phyloP scores from a whole-genome alignment of 2,888 invertebrate species.

The Drosophila barbarae region DNA sequence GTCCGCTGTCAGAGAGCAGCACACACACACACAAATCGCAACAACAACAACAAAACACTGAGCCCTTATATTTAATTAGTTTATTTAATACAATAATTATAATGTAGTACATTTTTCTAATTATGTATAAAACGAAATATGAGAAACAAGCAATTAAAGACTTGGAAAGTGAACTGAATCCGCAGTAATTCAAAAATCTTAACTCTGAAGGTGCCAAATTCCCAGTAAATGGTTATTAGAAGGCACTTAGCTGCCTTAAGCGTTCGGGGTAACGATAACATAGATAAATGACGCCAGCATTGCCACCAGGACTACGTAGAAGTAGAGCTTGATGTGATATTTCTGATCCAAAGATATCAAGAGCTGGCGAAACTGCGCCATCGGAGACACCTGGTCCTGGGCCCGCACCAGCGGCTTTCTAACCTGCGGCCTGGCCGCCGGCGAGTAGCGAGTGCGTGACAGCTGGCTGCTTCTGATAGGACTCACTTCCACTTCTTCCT shows the following conservation, averaged over 20 bases:
- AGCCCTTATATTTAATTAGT: constrained; percentile 67
- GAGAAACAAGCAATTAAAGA: constrained; percentile 44
- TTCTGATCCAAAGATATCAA: constrained; percentile 65
- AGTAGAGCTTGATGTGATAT: constrained; percentile 73
- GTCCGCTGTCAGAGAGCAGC: constrained; percentile 49
- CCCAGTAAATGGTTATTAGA: background rate
- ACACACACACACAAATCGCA: constrained; percentile 45
- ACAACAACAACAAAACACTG: constrained; percentile 34
- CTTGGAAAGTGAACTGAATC: constrained; percentile 28
- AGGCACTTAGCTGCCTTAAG: background rate
- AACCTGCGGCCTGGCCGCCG: constrained; percentile 42
- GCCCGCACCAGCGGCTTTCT: constrained; percentile 15
- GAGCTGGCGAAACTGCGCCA: constrained; percentile 63
- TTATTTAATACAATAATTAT: constrained; percentile 67
- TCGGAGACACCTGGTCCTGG: constrained; percentile 14
- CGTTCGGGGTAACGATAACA: constrained; percentile 61
- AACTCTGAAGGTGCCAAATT: background rate
- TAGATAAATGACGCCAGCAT: constrained; percentile 69
- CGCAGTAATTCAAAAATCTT: background rate
- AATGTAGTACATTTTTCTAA: constrained; percentile 74
- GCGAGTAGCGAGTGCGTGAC: constrained; percentile 38
- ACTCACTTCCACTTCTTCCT: constrained; percentile 24
- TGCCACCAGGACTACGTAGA: constrained; percentile 57
- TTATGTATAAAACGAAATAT: constrained; percentile 51
- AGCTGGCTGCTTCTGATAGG: constrained; percentile 44